phyloP scores from a whole-genome alignment of 1,140 invertebrate genomes.

The Chironomus striatipennis region DNA sequence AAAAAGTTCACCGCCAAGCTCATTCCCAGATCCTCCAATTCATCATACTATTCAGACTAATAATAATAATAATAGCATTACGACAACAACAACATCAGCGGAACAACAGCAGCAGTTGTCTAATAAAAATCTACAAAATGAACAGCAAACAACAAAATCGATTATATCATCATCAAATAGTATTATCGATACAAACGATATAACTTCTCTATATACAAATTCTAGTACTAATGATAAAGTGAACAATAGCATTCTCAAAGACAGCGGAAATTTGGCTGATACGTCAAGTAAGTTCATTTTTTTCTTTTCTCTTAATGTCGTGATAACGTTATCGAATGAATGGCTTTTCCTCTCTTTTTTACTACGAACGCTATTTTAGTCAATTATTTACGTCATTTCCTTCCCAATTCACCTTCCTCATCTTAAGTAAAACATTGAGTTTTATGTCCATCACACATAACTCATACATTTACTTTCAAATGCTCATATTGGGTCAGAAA shows the following conservation, averaged over 20 bases:
- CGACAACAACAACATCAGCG: neutral
- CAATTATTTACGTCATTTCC: neutral
- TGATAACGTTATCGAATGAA: neutral
- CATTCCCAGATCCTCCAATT: slow-evolving; percentile 26
- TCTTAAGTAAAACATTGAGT: too few relatives aligned
- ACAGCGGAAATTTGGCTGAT: slow-evolving; percentile 16
- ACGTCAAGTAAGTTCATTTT: slow-evolving; percentile 5
- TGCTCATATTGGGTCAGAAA: too few relatives aligned
- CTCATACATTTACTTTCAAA: too few relatives aligned
- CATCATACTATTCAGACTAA: neutral
- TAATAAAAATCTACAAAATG: neutral
- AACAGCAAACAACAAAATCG: slow-evolving; percentile 17
- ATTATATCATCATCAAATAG: slow-evolving; percentile 20
- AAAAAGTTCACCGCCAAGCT: slow-evolving; percentile 31
- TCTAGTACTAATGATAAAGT: neutral
- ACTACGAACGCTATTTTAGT: too few relatives aligned
- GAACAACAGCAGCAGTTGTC: neutral
- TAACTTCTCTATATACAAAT: slow-evolving; percentile 8
- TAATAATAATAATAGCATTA: neutral
- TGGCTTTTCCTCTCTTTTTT: neutral
- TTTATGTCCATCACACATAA: too few relatives aligned
- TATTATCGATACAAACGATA: slow-evolving; percentile 19
- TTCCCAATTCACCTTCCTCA: too few relatives aligned
- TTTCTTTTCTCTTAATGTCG: neutral
- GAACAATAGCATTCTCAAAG: slow-evolving; percentile 17